Base-by-base conservation (phyloP, 2,113 vertebrate species). In the Pomatostomus ruficeps region DNA sequence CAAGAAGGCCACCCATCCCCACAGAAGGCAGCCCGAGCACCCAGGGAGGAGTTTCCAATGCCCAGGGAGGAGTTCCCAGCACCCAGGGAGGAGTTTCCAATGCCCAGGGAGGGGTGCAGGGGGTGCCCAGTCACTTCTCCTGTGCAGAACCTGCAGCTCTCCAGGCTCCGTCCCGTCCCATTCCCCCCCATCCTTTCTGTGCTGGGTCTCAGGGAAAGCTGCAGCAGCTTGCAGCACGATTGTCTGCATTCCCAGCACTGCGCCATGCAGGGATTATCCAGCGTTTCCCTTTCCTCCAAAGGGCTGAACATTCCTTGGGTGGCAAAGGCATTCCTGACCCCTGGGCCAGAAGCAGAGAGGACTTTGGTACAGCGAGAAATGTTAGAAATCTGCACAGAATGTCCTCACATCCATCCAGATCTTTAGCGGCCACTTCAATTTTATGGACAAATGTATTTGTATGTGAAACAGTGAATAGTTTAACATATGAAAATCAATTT, bases 81-180 rank as follows among this genome's bases (percentile, higher is more conserved):
- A 40, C n/a, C 16, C n/a, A 21, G 8, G 26, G 12, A n/a, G 43
- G 33, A 3, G 2, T 14, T 1, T 20, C 26, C 18, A 28, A 19
- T 18, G 29, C 24, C 14, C 40, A 7, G 4, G 33, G 17, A 35
- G 13, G 8, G 67, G 12, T 16, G 12, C 46, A 20, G 59, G 36
- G 0, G 0, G 4, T 57, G 54, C 48, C 1, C 4, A 3, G 20
- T 24, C n/a, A 5, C 28, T 43, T 46, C 24, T 81, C 40, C 58
- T 9, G 9, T 5, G 1, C 3, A 9, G 61, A 9, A 20, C 43
- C 59, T 36, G n/a, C 49, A 48, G 45, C 31, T 33, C 35, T 20
- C 24, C 14, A 3, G 36, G 55, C 45, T 71, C 78, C 45, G 40
- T 65, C 74, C 62, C 12, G 5, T 15, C 33, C 35, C 2, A 0